These are phyloP conservation scores for Acomys russatus DNA, from an alignment of 2,797 vertebrate genomes.

Conservation along the genomic window DNA sequence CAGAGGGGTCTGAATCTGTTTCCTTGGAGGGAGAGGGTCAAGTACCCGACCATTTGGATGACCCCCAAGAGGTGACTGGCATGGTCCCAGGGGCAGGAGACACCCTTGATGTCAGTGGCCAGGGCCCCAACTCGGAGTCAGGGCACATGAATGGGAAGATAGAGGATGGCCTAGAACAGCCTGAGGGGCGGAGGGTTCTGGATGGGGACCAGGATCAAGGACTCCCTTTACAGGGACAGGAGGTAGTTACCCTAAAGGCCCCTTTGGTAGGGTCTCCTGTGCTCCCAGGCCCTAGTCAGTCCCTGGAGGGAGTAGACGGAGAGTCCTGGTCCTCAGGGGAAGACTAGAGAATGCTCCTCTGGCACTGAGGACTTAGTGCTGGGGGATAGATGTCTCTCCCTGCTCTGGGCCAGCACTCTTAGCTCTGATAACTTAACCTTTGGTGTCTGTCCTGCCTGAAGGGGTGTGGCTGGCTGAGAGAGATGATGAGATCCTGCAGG, in stretches of 20 bases:
- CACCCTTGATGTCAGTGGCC: not conserved
- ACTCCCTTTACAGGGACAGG: slow-evolving; percentile 8
- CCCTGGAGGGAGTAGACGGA: slow-evolving; percentile 66
- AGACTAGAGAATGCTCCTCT: slow-evolving; percentile 72
- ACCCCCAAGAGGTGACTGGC: not conserved
- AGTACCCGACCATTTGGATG: slow-evolving; percentile 1
- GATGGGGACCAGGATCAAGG: not conserved
- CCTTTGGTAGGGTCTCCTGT: slow-evolving; percentile 5
- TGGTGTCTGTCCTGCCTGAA: not conserved
- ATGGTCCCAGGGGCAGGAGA: not conserved
- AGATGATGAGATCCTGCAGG: not conserved
- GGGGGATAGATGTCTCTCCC: not conserved
- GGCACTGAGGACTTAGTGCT: not conserved
- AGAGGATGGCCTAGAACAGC: slow-evolving; percentile 53
- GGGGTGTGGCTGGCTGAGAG: not conserved
- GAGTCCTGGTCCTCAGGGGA: slow-evolving; percentile 82
- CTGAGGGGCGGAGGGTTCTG: not conserved
- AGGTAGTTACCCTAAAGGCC: slow-evolving; percentile 36
- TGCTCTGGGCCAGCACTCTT: not conserved
- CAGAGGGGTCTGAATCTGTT: slow-evolving; percentile 63
- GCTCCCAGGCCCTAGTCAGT: not conserved
- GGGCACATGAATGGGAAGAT: slow-evolving; percentile 47
- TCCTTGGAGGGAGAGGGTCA: slow-evolving; percentile 25
- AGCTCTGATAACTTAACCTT: not conserved
- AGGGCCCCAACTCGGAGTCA: slow-evolving; percentile 50